Percentiles rank a stretch among this genome's conserved stretches.
phyloP scores from a whole-genome alignment of 2,888 invertebrate genomes.

The Calliphora vomitoria region DNA sequence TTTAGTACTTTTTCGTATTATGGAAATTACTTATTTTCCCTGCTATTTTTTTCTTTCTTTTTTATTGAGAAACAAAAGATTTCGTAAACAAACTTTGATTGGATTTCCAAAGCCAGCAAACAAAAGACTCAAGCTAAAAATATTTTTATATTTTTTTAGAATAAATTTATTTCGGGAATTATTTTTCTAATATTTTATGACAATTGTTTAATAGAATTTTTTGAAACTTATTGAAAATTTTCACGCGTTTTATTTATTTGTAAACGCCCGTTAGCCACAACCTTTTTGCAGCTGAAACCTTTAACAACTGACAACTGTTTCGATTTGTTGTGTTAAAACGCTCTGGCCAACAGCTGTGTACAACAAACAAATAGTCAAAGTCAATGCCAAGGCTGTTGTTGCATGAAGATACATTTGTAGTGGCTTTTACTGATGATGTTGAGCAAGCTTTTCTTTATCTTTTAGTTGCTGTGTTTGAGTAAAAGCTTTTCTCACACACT shows the following conservation, averaged over 20 bases:
- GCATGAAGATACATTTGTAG: slow-evolving; percentile 19
- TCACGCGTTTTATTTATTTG: slow-evolving; percentile 11
- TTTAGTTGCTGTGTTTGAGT: slow-evolving; percentile 18
- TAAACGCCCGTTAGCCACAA: slow-evolving; percentile 59
- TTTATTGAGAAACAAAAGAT: slow-evolving; percentile 17
- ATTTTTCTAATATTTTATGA: no score
- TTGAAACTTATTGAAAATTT: background rate
- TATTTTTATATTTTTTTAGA: background rate
- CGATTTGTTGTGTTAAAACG: slow-evolving; percentile 43
- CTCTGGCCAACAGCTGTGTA: slow-evolving; percentile 58
- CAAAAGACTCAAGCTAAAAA: slow-evolving; percentile 61
- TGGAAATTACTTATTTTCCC: slow-evolving; percentile 10
- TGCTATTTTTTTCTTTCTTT: slow-evolving; percentile 7
- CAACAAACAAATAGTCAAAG: slow-evolving; percentile 54
- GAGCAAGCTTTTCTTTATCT: slow-evolving; percentile 43
- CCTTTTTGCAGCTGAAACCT: slow-evolving; percentile 58
- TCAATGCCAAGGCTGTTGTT: slow-evolving; percentile 76
- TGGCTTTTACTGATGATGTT: slow-evolving; percentile 3
- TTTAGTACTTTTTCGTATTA: background rate
- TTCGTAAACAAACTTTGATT: slow-evolving; percentile 17
- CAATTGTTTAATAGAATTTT: background rate
- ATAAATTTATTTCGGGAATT: no score
- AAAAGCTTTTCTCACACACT: slow-evolving; percentile 48
- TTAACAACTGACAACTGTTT: slow-evolving; percentile 64
- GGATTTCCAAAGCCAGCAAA: background rate